Base-by-base conservation (phyloP, 2,797 vertebrate species). In the Otolemur crassicaudatus region DNA sequence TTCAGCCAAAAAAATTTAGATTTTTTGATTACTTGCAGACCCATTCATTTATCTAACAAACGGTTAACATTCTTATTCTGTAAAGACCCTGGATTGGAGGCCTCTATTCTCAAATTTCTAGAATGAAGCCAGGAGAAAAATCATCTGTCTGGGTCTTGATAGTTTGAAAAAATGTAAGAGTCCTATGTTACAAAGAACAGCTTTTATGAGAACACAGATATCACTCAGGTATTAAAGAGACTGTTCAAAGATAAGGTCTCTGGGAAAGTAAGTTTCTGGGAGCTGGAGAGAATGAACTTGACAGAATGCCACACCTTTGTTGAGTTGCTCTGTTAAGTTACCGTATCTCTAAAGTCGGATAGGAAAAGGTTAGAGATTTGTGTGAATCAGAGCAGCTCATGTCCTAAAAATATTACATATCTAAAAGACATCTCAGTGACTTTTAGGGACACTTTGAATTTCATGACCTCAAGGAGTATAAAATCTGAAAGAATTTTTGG, bases 121-220 rank as follows among this genome's bases (percentile, higher is more conserved):
- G 31, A 87, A 70, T 31, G 77, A 67, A 89, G 9, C 46, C 89
- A 12, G 67, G 86, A 91, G 75, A 91, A 92, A 94, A 82, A 60
- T 22, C 9, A 22, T 87, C 53, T 76, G 29, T 53, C 31, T 83
- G 25, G 11, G 2, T 83, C 12, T 85, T 69, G 46, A 46, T 83
- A 25, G 43, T 49, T 96, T 87, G 56, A 65, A 31, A 56, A 56
- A 80, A 73, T 53, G 25, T 29, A 53, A 53, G 73, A 79, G 9
- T 75, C 34, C 27, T 67, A 0, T 58, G 49, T 63, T 75, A 82
- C 49, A 37, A 90, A 34, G 40, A 56, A 87, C 1, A 67, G 27
- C 37, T 58, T 81, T 34, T 72, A 65, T 83, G 69, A 29, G 63
- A 95, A 80, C 25, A 89, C 61, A 53, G 31, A 37, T 58, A 10